A percentile compares a stretch with the other conserved stretches of the same genome.
These are phyloP conservation scores for Euwallacea similis DNA, from an alignment of 1,140 invertebrate species.

Conservation along the genomic window DNA sequence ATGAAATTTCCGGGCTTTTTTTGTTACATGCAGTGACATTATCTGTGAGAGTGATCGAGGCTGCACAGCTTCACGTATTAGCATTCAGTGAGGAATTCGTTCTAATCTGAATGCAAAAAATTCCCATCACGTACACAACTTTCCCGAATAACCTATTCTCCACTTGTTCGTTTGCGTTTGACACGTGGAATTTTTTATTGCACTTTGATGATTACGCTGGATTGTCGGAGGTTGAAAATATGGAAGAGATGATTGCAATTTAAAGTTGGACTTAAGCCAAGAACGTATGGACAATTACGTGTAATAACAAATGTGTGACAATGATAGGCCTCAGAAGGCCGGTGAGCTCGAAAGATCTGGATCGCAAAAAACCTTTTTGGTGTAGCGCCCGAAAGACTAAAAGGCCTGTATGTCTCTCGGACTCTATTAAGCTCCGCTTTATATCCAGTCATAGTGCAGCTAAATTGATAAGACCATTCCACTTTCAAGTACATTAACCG, in stretches of 20 bases:
- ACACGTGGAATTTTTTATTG: slow-evolving; percentile 15
- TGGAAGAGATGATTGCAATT: not conserved
- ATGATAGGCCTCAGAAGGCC: too few relatives aligned
- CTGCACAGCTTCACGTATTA: too few relatives aligned
- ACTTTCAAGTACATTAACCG: slow-evolving; percentile 23
- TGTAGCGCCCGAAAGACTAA: slow-evolving; percentile 20
- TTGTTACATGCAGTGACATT: too few relatives aligned
- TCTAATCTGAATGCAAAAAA: slow-evolving; percentile 4
- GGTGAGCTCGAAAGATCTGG: too few relatives aligned
- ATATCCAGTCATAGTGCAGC: slow-evolving; percentile 21
- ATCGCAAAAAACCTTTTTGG: slow-evolving; percentile 3
- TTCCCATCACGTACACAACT: slow-evolving; percentile 1
- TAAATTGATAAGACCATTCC: slow-evolving; percentile 30
- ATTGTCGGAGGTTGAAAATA: not conserved
- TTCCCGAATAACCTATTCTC: slow-evolving; percentile 1
- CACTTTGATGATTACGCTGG: too few relatives aligned
- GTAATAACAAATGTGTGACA: too few relatives aligned
- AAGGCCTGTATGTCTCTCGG: slow-evolving; percentile 14
- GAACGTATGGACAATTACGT: too few relatives aligned
- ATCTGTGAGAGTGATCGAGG: too few relatives aligned
- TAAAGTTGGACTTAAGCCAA: too few relatives aligned
- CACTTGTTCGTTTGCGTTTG: slow-evolving; percentile 10
- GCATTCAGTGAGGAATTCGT: not conserved
- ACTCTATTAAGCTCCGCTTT: slow-evolving; percentile 28
- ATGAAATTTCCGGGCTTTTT: too few relatives aligned